These are phyloP conservation scores for Molorchus minor DNA, from an alignment of 2,888 invertebrate species.

Conservation along the genomic window DNA sequence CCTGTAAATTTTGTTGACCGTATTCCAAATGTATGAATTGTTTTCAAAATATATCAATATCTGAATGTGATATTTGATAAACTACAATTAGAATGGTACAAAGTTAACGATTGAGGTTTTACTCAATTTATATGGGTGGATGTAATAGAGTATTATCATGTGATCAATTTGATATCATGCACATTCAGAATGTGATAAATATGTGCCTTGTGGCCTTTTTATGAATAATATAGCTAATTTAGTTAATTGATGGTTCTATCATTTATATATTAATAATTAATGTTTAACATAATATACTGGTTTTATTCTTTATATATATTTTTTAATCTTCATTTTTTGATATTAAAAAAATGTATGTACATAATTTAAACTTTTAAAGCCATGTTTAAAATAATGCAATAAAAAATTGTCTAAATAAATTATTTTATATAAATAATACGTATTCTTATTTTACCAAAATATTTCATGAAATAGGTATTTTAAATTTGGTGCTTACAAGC, in stretches of 20 bases:
- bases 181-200: slow-evolving; percentile 45
- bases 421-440: too few relatives aligned
- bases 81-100: not conserved
- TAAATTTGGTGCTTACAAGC: too few relatives aligned
- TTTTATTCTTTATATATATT: too few relatives aligned
- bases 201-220: slow-evolving; percentile 38
- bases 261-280: slow-evolving; percentile 18
- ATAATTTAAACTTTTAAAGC: too few relatives aligned
- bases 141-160: slow-evolving; percentile 34
- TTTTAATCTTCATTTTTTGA: too few relatives aligned
- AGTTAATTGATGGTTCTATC: slow-evolving; percentile 1
- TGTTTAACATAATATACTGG: slow-evolving; percentile 17
- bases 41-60: not conserved
- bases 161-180: slow-evolving; percentile 35
- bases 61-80: not conserved
- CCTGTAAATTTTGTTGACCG: slow-evolving; percentile 75
- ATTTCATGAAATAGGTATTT: too few relatives aligned
- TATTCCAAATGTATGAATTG: slow-evolving; percentile 39
- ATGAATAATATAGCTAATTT: slow-evolving; percentile 18
- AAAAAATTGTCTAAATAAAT: too few relatives aligned
- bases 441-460: too few relatives aligned
- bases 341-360: too few relatives aligned
- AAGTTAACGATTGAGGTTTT: not conserved
- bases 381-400: too few relatives aligned
- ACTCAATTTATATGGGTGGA: slow-evolving; percentile 22